A percentile compares a stretch with the other conserved stretches of the same genome.
These are phyloP conservation scores for Pseudanteris insignis DNA, from an alignment of 2,888 invertebrate species.

Conservation along the genomic window DNA sequence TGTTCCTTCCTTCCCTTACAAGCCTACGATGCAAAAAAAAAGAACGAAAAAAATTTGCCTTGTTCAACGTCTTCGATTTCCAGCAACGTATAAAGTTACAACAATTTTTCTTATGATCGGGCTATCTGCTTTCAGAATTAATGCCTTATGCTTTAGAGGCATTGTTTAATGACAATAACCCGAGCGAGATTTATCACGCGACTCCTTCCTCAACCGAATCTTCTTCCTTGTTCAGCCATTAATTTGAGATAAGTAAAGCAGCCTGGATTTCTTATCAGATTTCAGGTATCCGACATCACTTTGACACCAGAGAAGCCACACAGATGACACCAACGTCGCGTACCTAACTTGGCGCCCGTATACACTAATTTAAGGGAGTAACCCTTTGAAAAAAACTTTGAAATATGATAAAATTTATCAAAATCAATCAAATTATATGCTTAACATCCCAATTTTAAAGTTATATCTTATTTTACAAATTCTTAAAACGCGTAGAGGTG, in stretches of 20 bases:
- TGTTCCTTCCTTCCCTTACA: too few species aligned
- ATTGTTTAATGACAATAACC: constrained; percentile 31
- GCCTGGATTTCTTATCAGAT: constrained; percentile 33
- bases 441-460: too few species aligned
- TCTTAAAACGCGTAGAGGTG: too few species aligned
- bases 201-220: too few species aligned
- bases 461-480: too few species aligned
- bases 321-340: constrained; percentile 15
- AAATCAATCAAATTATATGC: too few species aligned
- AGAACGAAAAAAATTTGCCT: too few species aligned
- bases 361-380: too few species aligned
- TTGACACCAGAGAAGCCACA: constrained; percentile 37
- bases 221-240: constrained; percentile 28
- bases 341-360: too few species aligned
- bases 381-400: too few species aligned
- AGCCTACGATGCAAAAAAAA: too few species aligned
- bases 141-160: constrained; percentile 16
- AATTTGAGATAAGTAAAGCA: constrained; percentile 30
- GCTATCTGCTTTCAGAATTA: constrained; percentile 14
- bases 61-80: constrained; percentile 23
- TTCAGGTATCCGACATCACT: constrained; percentile 30
- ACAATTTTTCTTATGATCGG: constrained; percentile 14
- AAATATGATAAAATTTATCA: too few species aligned
- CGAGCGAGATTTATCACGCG: constrained; percentile 22
- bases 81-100: constrained; percentile 14